Base-by-base conservation (phyloP, 1,140 invertebrate species). In the Leptinotarsa defecta region DNA sequence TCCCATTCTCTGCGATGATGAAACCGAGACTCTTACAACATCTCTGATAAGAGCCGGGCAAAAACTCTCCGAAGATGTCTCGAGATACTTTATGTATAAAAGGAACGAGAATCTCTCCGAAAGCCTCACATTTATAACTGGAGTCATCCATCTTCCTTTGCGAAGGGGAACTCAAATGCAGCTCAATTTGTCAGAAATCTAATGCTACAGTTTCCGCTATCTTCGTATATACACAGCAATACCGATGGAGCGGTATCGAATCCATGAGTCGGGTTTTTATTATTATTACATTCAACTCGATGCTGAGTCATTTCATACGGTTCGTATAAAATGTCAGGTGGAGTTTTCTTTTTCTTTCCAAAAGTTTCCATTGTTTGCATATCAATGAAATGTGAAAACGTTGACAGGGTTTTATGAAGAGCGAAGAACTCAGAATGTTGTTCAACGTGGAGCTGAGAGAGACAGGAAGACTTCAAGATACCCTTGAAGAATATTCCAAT, bases 61-160 rank as follows among this genome's bases (percentile, higher is more conserved):
- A 84, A 84, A 83, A 81, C 76, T 73, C 73, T 74, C 75, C 61
- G 74, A 78, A 78, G 80, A 81, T 83, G 80, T 82, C 52, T 57
- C 52, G 15, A 19, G 52, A 57, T 83, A 81, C 82, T 84, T 81
- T 81, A 82, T 81, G 82, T 83, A 82, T 81, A 82, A 85, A 85
- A 85, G 83, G 84, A 85, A 81, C 77, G 79, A 74, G 76, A 83
- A 83, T 83, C 83, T 82, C 77, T 80, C 74, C 80, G 81, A 85
- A 86, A 86, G 85, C 85, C 85, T 85, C 85, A 86, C 85, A 85
- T 86, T 86, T 86, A 86, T 86, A 86, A 86, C 85, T 86, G 85
- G 84, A 85, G 85, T 86, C 85, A 86, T 86, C 85, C 85, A 86
- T 86, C 85, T 86, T 86, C 82, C 78, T 86, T 80, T 80, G 77